These are phyloP conservation scores for Halichoeres trimaculatus DNA, from an alignment of 2,113 vertebrate species.

Conservation along the genomic window DNA sequence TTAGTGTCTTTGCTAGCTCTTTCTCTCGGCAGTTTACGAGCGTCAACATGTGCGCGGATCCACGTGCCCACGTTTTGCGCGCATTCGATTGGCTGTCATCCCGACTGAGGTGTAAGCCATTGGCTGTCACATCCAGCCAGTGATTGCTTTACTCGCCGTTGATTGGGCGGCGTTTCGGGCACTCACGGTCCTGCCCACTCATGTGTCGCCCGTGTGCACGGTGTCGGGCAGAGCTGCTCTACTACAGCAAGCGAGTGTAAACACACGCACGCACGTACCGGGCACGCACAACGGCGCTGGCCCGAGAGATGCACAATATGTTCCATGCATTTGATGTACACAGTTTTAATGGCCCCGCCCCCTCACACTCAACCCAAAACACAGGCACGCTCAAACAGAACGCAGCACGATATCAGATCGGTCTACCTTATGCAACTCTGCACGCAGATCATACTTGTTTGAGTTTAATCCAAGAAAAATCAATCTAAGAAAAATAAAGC, in stretches of 20 bases:
- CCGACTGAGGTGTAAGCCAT: constrained; percentile 34
- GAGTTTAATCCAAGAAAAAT: not conserved
- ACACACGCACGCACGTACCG: constrained; percentile 50
- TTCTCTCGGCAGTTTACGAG: constrained; percentile 76
- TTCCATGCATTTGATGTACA: constrained; percentile 12
- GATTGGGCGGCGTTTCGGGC: constrained; percentile 67
- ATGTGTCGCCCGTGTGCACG: constrained; percentile 76
- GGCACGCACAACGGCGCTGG: not conserved
- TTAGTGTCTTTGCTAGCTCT: constrained; percentile 56
- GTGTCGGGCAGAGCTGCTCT: constrained; percentile 49
- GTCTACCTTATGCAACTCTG: constrained; percentile 28
- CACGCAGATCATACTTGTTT: not conserved
- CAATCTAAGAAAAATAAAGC: not conserved
- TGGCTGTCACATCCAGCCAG: constrained; percentile 71
- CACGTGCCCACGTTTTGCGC: constrained; percentile 81
- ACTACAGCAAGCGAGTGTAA: constrained; percentile 67
- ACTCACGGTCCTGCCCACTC: constrained; percentile 69
- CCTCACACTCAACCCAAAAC: constrained; percentile 2
- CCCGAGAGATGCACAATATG: constrained; percentile 9
- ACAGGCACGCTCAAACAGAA: not conserved
- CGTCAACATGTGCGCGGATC: constrained; percentile 83
- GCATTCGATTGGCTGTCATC: constrained; percentile 64
- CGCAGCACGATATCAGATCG: not conserved
- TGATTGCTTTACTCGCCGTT: constrained; percentile 47
- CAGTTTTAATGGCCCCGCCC: constrained; percentile 5